Conservation (phyloP, 1,140 invertebrate genomes). For the Drosophila kurseongensis region DNA sequence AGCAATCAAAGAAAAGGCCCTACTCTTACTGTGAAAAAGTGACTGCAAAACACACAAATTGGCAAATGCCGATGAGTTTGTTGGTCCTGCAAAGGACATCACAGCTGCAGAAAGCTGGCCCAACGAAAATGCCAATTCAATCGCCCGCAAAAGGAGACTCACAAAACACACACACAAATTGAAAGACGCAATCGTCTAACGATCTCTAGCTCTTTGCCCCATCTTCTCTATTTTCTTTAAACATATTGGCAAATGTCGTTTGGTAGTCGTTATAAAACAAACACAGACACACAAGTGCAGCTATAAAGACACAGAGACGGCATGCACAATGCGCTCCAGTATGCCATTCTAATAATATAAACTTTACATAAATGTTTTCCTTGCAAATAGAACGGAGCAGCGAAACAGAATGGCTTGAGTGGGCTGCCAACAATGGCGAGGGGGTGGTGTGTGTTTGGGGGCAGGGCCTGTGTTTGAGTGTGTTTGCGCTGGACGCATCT, state of each 20-base stretch:
- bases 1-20: constrained; percentile 28
- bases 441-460: background rate
- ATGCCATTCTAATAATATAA: constrained; percentile 77
- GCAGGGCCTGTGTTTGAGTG: constrained; percentile 2
- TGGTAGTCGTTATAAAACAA: constrained; percentile 69
- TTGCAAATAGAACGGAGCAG: constrained; percentile 62
- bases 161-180: constrained; percentile 19
- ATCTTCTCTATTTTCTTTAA: constrained; percentile 26
- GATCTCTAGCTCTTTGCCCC: constrained; percentile 21
- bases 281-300: constrained; percentile 37
- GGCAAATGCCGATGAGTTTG: constrained; percentile 37
- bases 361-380: constrained; percentile 81
- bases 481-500: constrained; percentile 41
- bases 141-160: constrained; percentile 32
- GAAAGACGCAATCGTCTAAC: constrained; percentile 17
- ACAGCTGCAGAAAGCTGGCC: constrained; percentile 38
- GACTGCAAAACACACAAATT: constrained; percentile 47
- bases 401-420: constrained; percentile 40
- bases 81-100: constrained; percentile 32
- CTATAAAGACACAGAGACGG: constrained; percentile 27
- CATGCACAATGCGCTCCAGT: constrained; percentile 38
- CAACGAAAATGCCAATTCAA: constrained; percentile 59
- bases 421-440: background rate
- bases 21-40: constrained; percentile 16
- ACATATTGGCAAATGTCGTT: constrained; percentile 72